phyloP scores from a whole-genome alignment of 1,140 invertebrate genomes.

The Bombus pyrosoma region DNA sequence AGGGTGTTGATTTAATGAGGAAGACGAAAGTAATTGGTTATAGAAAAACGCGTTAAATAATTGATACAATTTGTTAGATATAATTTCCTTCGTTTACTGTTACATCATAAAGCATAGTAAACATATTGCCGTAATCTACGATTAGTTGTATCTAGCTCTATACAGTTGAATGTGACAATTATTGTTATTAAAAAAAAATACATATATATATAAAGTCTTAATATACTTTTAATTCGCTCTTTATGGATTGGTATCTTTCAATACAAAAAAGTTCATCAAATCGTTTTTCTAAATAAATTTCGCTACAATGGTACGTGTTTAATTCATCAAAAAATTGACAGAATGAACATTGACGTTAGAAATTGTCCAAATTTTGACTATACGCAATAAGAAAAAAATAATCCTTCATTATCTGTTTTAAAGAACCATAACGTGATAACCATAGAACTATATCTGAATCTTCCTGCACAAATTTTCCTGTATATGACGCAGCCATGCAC shows the following conservation, averaged over 20 bases:
- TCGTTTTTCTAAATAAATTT: no score
- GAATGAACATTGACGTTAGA: no score
- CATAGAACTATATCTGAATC: not conserved
- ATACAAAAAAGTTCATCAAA: no score
- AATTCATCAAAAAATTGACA: no score
- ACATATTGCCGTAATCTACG: not conserved
- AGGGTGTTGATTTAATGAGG: conserved; percentile 3
- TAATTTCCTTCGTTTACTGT: not conserved
- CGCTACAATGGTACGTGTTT: no score
- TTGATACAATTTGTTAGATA: not conserved
- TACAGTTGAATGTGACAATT: not conserved
- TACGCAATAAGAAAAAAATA: no score
- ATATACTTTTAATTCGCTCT: no score
- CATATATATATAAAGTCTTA: no score
- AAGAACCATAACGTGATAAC: not conserved
- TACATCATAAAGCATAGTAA: no score
- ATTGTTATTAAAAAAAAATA: not conserved
- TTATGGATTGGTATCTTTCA: no score
- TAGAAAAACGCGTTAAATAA: conserved; percentile 5
- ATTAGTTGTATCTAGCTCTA: not conserved
- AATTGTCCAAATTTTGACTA: no score
- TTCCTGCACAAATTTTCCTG: not conserved
- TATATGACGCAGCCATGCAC: no score
- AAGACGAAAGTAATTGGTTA: not conserved
- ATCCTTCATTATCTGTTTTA: not conserved